Conservation (phyloP, 2,888 invertebrate species). For the Meiosimyza platycephala region DNA sequence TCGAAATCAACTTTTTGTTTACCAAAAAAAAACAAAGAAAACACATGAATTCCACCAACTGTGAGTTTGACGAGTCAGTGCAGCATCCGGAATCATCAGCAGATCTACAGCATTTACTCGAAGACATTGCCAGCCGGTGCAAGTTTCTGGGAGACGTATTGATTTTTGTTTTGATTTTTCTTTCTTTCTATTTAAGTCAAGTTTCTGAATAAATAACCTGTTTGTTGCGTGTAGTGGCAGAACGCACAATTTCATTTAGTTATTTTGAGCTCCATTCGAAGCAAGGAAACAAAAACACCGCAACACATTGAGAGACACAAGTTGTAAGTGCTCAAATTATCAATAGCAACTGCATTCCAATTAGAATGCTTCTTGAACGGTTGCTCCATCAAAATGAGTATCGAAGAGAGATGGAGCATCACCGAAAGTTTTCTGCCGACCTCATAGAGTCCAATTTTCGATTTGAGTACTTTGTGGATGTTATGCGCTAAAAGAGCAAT, state of each 20-base stretch:
- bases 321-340: not conserved
- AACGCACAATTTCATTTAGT: too few species aligned
- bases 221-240: not conserved
- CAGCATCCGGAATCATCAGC: conserved; percentile 13
- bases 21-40: conserved; percentile 5
- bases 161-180: too few species aligned
- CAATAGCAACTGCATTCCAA: conserved; percentile 5
- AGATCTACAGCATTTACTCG: not conserved
- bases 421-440: not conserved
- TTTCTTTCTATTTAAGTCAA: not conserved
- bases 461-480: not conserved
- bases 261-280: too few species aligned
- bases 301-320: too few species aligned
- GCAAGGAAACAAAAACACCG: too few species aligned
- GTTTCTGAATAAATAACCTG: not conserved
- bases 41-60: not conserved
- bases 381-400: not conserved
- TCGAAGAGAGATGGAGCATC: not conserved
- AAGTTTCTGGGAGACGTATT: not conserved
- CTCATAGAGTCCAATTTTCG: not conserved
- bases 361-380: not conserved
- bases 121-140: not conserved
- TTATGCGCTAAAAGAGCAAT: too few species aligned
- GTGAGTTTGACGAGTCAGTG: not conserved
- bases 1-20: not conserved